A percentile compares a stretch with the other conserved stretches of the same genome.
Evolutionary conservation across 2,797 vertebrate species (phyloP).

Genomic region (Kryptolebias ocellatus): DNA sequence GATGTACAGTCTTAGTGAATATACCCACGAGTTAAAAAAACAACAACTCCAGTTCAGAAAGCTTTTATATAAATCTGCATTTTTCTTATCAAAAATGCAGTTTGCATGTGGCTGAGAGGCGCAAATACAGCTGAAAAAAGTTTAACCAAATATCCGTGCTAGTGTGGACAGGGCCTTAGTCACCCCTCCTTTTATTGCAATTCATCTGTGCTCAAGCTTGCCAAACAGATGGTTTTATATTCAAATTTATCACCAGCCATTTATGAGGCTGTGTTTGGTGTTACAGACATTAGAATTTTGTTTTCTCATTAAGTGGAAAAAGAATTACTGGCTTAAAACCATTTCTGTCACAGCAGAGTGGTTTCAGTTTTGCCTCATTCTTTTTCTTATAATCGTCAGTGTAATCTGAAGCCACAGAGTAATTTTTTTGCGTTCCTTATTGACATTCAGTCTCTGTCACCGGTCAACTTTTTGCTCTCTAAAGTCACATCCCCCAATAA

Average conservation of each 20-base stretch:
- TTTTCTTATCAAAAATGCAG: no score
- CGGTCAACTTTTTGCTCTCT: slow-evolving; percentile 28
- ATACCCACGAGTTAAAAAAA: no score
- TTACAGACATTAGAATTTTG: not conserved
- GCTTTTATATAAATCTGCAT: no score
- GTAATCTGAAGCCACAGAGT: slow-evolving; percentile 2
- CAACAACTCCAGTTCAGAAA: no score
- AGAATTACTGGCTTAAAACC: not conserved
- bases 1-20: no score
- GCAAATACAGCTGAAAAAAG: no score
- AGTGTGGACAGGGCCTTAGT: no score
- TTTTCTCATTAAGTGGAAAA: not conserved
- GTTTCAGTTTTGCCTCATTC: not conserved
- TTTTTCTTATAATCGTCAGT: not conserved
- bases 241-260: not conserved
- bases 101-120: no score
- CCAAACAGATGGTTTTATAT: not conserved
- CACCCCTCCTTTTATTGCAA: not conserved
- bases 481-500: slow-evolving; percentile 21
- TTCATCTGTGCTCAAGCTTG: not conserved
- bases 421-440: slow-evolving; percentile 2
- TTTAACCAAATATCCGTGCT: no score
- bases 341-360: not conserved
- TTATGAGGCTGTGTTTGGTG: no score
- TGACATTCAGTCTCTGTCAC: slow-evolving; percentile 23